Conservation (phyloP, 2,888 invertebrate species). For the Parascotia fuliginaria region DNA sequence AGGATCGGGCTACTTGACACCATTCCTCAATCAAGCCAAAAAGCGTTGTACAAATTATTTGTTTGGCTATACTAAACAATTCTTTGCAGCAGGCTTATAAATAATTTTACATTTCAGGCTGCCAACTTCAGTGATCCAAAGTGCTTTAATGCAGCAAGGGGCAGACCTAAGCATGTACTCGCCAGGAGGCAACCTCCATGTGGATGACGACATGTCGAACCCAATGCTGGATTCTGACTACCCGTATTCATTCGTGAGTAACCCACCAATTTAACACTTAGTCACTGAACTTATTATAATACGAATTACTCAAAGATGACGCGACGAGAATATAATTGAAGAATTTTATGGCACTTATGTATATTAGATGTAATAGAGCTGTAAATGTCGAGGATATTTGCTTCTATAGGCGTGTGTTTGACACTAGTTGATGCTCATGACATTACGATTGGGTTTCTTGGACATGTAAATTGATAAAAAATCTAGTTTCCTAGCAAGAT, state of each 20-base stretch:
- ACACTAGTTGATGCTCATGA: not conserved
- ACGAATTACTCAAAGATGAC: conserved; percentile 16
- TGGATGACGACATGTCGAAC: conserved; percentile 77
- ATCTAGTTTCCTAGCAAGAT: too few relatives aligned
- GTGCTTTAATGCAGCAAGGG: conserved; percentile 77
- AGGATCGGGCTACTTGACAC: too few relatives aligned
- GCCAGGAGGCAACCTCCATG: conserved; percentile 72
- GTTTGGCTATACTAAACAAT: not conserved
- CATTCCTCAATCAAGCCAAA: too few relatives aligned
- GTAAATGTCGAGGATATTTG: conserved; percentile 6
- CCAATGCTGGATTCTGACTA: conserved; percentile 72
- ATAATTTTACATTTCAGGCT: too few relatives aligned
- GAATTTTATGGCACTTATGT: conserved; percentile 40
- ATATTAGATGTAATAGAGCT: conserved; percentile 29
- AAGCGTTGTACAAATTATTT: too few relatives aligned
- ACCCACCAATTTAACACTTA: conserved; percentile 6
- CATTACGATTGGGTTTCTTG: too few relatives aligned
- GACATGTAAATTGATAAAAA: too few relatives aligned
- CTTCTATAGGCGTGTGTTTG: not conserved
- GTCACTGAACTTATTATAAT: conserved; percentile 30
- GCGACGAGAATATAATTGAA: conserved; percentile 36
- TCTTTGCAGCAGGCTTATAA: too few relatives aligned
- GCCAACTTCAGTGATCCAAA: conserved; percentile 79
- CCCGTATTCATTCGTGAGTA: conserved; percentile 74
- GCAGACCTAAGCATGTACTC: conserved; percentile 80